These are phyloP conservation scores for Diarsia rubi DNA, from an alignment of 2,888 invertebrate species.

Conservation along the genomic window DNA sequence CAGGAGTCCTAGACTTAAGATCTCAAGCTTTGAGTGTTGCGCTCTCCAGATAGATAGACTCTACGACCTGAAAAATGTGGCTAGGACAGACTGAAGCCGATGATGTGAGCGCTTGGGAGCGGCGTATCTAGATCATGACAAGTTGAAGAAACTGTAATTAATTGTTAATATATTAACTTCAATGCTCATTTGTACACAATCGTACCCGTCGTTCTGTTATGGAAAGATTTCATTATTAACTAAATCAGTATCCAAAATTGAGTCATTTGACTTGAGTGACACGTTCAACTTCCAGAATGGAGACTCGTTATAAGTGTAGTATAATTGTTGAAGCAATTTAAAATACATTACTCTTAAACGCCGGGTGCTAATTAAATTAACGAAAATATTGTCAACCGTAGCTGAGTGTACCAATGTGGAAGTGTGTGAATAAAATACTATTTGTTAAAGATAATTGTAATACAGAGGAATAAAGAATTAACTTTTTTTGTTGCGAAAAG, in stretches of 20 bases:
- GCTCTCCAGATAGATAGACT: neutral
- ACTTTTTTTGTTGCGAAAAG: neutral
- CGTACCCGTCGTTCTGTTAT: neutral
- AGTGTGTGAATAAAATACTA: neutral
- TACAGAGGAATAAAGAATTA: neutral
- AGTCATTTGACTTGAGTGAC: slow-evolving; percentile 47
- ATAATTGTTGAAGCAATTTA: slow-evolving; percentile 61
- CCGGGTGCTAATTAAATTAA: slow-evolving; percentile 60
- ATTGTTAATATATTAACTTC: neutral
- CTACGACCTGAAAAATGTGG: neutral
- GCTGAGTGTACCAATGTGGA: no score
- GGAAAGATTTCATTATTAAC: slow-evolving; percentile 2
- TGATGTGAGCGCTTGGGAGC: neutral
- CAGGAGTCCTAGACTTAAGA: neutral
- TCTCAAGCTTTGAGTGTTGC: neutral
- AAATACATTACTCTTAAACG: slow-evolving; percentile 61
- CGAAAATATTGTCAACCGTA: slow-evolving; percentile 25
- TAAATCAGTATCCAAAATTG: slow-evolving; percentile 43
- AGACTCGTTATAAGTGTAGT: slow-evolving; percentile 55
- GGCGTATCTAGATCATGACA: neutral
- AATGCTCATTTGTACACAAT: neutral
- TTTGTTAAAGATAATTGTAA: neutral
- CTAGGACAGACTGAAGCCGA: neutral
- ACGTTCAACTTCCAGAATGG: slow-evolving; percentile 34
- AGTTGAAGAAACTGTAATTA: neutral